phyloP scores from a whole-genome alignment of 2,888 invertebrate genomes.

The Melolontha melolontha region DNA sequence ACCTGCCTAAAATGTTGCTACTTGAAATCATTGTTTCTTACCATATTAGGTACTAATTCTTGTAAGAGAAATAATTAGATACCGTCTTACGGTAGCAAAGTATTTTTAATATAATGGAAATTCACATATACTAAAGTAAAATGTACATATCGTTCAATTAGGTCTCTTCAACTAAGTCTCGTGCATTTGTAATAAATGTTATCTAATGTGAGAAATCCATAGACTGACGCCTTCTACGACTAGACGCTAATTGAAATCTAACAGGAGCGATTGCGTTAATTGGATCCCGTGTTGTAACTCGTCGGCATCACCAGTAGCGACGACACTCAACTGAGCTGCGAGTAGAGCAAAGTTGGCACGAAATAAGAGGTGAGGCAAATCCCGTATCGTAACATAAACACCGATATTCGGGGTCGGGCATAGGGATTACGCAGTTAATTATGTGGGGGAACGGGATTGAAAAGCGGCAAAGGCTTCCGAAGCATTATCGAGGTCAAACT shows the following conservation, averaged over 20 bases:
- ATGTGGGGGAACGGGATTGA: conserved; percentile 48
- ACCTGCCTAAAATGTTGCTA: too few species aligned
- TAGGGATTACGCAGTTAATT: conserved; percentile 57
- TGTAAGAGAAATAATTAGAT: too few species aligned
- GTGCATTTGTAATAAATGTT: too few species aligned
- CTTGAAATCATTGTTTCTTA: too few species aligned
- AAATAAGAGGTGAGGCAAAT: conserved; percentile 18
- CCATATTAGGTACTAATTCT: too few species aligned
- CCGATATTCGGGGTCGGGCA: conserved; percentile 53
- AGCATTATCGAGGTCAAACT: conserved; percentile 15
- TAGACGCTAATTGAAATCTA: conserved; percentile 44
- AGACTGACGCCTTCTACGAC: too few species aligned
- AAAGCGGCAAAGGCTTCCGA: conserved; percentile 38
- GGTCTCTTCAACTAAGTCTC: too few species aligned
- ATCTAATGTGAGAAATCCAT: too few species aligned
- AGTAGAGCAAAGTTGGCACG: conserved; percentile 16
- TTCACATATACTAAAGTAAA: too few species aligned
- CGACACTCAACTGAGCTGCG: neutral
- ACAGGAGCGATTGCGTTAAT: conserved; percentile 44
- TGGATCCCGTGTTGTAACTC: conserved; percentile 24
- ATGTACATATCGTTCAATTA: too few species aligned
- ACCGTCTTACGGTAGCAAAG: too few species aligned
- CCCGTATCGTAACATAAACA: conserved; percentile 54
- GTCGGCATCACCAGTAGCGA: conserved; percentile 8
- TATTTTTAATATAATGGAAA: too few species aligned